These are phyloP conservation scores for Cephalopterus ornatus DNA, from an alignment of 2,113 vertebrate genomes.

Conservation along the genomic window DNA sequence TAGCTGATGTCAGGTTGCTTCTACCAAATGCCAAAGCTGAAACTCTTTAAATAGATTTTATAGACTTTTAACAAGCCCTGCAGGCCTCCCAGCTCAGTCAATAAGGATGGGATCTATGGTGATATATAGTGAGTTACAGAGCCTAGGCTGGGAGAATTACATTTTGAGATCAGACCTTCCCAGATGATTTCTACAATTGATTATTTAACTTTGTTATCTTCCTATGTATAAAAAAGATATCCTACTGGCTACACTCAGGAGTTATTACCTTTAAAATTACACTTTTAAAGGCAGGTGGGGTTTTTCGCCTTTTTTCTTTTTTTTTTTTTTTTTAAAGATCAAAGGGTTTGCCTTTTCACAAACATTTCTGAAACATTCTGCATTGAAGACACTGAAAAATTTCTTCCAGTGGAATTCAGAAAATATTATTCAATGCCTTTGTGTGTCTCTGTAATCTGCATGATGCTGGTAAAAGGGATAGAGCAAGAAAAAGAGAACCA, in stretches of 20 bases:
- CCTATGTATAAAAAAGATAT: neutral
- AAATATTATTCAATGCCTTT: neutral
- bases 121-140: slow-evolving; percentile 13
- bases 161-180: slow-evolving; percentile 15
- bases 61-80: neutral
- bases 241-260: neutral
- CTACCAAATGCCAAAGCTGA: neutral
- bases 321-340: neutral
- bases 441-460: neutral
- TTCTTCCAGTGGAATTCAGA: neutral
- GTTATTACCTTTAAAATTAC: neutral
- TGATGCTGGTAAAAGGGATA: neutral
- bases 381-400: neutral
- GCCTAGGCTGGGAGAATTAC: neutral
- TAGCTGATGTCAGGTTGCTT: neutral
- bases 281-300: neutral
- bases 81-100: slow-evolving; percentile 1
- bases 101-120: neutral
- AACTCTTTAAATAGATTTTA: neutral
- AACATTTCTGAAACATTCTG: neutral
- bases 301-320: neutral
- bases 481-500: neutral
- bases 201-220: slow-evolving; percentile 25
- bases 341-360: neutral
- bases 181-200: neutral